Base-by-base conservation (phyloP, 2,113 vertebrate genomes). In the Chrysochloris asiatica region DNA sequence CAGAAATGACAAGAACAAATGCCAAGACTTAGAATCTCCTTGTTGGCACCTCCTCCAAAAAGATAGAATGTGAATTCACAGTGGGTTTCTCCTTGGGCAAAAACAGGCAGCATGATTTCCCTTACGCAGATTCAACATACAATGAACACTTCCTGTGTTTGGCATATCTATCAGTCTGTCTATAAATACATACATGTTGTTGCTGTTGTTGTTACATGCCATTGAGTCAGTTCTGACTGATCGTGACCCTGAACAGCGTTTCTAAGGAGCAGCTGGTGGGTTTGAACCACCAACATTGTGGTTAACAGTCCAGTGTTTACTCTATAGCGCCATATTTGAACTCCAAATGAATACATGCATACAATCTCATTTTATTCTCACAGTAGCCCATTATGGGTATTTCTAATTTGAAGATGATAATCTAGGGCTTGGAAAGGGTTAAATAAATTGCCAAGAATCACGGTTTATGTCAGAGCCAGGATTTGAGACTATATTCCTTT, bases 321-420 rank as follows among this genome's bases (percentile, higher is more conserved):
- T n/a, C n/a, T n/a, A n/a, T n/a, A n/a, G n/a, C n/a, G n/a, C n/a
- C n/a, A n/a, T n/a, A n/a, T n/a, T n/a, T n/a, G n/a, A n/a, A n/a
- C n/a, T n/a, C n/a, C n/a, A n/a, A n/a, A n/a, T n/a, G n/a, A n/a
- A 59, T 33, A 33, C 12, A 33, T 33, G 6, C 10, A 61, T 30
- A 61, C n/a, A n/a, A 4, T 28, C 59, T 26, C 22, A 61, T 54
- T 61, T 56, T 24, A 30, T 13, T 65, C 67, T 45, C 38, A n/a
- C 12, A 47, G 38, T 75, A 81, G 56, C 6, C n/a, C 28, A 54
- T 2, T 33, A 38, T 45, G 13, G 19, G 17, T 33, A 83, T 65
- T 91, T 88, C 47, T 59, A 75, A 80, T 67, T 79, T 86, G 12
- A 6, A 83, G 86, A 54, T 50, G 12, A 88, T 36, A 94, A 81